Base-by-base conservation (phyloP, 2,113 vertebrate genomes). In the Scatophagus argus region DNA sequence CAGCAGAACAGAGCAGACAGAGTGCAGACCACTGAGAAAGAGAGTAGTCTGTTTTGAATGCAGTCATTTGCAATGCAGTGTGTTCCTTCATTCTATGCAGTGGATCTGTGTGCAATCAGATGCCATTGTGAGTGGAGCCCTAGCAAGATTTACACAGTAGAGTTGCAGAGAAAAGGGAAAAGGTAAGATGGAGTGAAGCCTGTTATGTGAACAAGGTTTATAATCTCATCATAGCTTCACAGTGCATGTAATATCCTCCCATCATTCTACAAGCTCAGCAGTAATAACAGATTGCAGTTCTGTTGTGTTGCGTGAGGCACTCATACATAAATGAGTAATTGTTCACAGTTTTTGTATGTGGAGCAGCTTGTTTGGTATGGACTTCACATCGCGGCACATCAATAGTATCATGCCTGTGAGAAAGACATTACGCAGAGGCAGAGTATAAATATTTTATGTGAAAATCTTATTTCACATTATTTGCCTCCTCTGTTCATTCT, bases 381-480 rank as follows among this genome's bases (percentile, higher is more conserved):
- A 79, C 27, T 19, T 8, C 19, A 34, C 31, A 36, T 66, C 6
- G 1, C 3, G 17, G 39, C 34, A 63, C 69, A 52, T 77, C 64
- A 63, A 13, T 59, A 44, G 36, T 21, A 12, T 31, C 69, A 21
- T 64, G 21, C n/a, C 47, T 39, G 17, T 13, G 44, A 63, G 61
- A 49, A 36, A 60, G 21, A 58, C 2, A 62, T 49, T 19, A 38
- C 12, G 0, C 32, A 38, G 36, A 75, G 6, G n/a, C 19, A 25
- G 23, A 1, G 19, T 56, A 27, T 78, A 54, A 80, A 84, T 82
- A 61, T 66, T 87, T 54, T 2, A 82, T 67, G n/a, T 44, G 19
- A 56, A 54, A 44, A 51, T 41, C 31, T 38, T 34, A 56, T 67
- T 65, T 52, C 12, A 55, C 11, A 19, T 47, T 11, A 4, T 59